phyloP scores from a whole-genome alignment of 2,888 invertebrate species.

The Euphydryas editha region DNA sequence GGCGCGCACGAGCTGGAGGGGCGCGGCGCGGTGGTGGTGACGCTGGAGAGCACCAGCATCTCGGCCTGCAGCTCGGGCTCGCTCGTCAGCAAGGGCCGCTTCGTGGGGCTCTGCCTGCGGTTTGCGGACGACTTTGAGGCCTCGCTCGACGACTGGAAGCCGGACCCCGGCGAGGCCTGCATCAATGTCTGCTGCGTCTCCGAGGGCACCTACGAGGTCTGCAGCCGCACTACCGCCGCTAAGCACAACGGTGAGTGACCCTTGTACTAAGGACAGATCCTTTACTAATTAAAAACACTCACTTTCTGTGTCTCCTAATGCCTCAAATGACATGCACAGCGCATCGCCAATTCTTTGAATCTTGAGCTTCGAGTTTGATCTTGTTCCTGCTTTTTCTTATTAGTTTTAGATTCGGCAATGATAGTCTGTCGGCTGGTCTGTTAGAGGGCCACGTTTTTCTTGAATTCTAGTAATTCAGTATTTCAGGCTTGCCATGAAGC shows the following conservation, averaged over 20 bases:
- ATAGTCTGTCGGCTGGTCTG: too few species aligned
- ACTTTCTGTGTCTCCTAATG: too few species aligned
- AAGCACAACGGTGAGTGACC: constrained; percentile 86
- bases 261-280: too few species aligned
- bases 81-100: constrained; percentile 95
- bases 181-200: constrained; percentile 99
- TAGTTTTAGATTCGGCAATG: too few species aligned
- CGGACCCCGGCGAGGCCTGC: constrained; percentile 90
- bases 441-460: too few species aligned
- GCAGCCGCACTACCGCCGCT: constrained; percentile 95
- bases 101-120: constrained; percentile 94
- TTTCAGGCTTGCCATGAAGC: too few species aligned
- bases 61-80: constrained; percentile 97
- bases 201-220: constrained; percentile 99
- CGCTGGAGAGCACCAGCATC: constrained; percentile 97
- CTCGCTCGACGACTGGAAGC: constrained; percentile 98
- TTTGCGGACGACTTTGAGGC: constrained; percentile 99
- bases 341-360: too few species aligned
- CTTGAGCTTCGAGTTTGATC: too few species aligned
- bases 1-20: constrained; percentile 89
- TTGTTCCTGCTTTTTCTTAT: too few species aligned
- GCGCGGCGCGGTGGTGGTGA: constrained; percentile 96
- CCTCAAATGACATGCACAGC: too few species aligned
- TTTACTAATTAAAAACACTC: too few species aligned
- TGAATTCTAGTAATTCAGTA: too few species aligned